Evolutionary conservation across 2,888 invertebrate genomes (phyloP).

Genomic region (Coronaproctus castanopsis): DNA sequence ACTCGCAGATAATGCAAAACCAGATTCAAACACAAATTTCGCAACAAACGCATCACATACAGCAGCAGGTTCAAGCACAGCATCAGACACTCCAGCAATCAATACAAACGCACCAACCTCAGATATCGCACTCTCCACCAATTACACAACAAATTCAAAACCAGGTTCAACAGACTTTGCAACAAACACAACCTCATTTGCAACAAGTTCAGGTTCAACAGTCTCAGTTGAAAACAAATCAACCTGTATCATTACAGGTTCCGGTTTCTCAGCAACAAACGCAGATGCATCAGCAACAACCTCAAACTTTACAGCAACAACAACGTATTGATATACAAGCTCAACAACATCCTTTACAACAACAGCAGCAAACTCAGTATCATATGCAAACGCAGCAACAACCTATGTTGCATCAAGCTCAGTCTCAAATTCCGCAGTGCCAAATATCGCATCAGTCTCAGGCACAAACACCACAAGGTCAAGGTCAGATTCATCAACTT

Average conservation of each 20-base stretch:
- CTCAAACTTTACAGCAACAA: conserved; percentile 23
- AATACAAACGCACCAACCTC: conserved; percentile 27
- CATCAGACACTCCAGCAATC: conserved; percentile 22
- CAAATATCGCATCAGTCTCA: conserved; percentile 32
- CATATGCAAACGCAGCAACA: conserved; percentile 14
- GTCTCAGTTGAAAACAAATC: conserved; percentile 22
- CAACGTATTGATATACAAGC: conserved; percentile 32
- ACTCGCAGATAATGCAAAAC: background rate
- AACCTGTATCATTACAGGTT: conserved; percentile 31
- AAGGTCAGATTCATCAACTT: conserved; percentile 15
- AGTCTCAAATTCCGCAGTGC: conserved; percentile 27
- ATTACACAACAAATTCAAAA: conserved; percentile 28
- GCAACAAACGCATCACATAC: conserved; percentile 33
- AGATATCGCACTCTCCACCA: too few relatives aligned
- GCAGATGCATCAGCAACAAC: conserved; percentile 22
- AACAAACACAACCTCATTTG: conserved; percentile 25
- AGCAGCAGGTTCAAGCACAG: conserved; percentile 30
- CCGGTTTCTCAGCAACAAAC: conserved; percentile 27
- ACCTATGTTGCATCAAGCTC: conserved; percentile 29
- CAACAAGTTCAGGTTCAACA: conserved; percentile 30
- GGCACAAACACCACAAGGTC: conserved; percentile 16
- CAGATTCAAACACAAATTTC: conserved; percentile 22
- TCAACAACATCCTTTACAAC: conserved; percentile 12
- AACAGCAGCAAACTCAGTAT: conserved; percentile 13
- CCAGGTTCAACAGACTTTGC: conserved; percentile 25